Evolutionary conservation across 2,888 invertebrate genomes (phyloP).

Genomic region (Boloria selene): DNA sequence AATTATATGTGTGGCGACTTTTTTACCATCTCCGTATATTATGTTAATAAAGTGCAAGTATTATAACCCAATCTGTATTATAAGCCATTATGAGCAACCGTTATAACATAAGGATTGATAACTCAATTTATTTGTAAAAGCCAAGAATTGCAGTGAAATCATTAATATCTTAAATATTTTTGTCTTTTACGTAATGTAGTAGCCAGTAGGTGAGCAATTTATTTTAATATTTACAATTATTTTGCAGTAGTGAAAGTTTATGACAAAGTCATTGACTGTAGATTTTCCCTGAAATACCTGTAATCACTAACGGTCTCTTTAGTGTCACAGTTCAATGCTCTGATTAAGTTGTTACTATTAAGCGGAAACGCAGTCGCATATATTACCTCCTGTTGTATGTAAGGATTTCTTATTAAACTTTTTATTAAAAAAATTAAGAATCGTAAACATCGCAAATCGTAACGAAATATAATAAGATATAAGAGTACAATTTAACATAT

Average conservation of each 20-base stretch:
- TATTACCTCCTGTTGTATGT: not conserved
- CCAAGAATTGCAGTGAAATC: too few species aligned
- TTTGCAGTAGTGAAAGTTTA: conserved; percentile 2
- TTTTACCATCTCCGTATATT: too few species aligned
- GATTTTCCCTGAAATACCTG: conserved; percentile 33
- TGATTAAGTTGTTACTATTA: conserved; percentile 52
- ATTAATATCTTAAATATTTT: too few species aligned
- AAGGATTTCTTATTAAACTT: not conserved
- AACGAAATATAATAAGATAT: not conserved
- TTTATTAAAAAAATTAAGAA: not conserved
- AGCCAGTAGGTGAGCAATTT: too few species aligned
- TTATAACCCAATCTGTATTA: too few species aligned
- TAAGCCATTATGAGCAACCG: too few species aligned
- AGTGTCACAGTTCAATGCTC: conserved; percentile 75
- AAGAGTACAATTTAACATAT: too few species aligned
- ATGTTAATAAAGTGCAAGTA: too few species aligned
- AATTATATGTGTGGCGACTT: too few species aligned
- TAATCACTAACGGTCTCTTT: conserved; percentile 53
- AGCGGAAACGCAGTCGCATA: conserved; percentile 12
- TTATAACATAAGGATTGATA: too few species aligned
- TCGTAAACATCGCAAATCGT: too few species aligned
- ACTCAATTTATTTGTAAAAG: too few species aligned
- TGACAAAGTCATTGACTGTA: not conserved
- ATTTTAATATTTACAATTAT: not conserved
- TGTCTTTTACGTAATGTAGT: not conserved